Percentiles rank a stretch among this genome's conserved stretches.
These are phyloP conservation scores for Pectinophora gossypiella DNA, from an alignment of 1,140 invertebrate genomes.

Conservation along the genomic window DNA sequence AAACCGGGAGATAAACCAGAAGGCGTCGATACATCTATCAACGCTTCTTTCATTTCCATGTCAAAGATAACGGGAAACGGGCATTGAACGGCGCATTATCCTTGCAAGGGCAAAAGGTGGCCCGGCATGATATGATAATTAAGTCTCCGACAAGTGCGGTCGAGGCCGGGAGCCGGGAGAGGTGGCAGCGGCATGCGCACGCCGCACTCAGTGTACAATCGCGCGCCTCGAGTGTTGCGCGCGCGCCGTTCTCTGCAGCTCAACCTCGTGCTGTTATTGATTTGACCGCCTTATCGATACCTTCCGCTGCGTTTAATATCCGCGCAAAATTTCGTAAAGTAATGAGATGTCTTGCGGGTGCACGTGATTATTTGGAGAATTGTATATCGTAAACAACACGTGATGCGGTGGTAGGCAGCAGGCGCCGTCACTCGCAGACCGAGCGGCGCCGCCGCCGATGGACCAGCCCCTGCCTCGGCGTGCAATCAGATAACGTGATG, in stretches of 20 bases:
- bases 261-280: slow-evolving; percentile 38
- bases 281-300: slow-evolving; percentile 42
- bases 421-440: slow-evolving; percentile 44
- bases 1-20: background rate
- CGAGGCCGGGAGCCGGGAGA: slow-evolving; percentile 61
- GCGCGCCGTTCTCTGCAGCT: slow-evolving; percentile 48
- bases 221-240: slow-evolving; percentile 64
- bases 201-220: slow-evolving; percentile 58
- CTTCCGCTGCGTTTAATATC: slow-evolving; percentile 30
- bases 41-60: slow-evolving; percentile 21
- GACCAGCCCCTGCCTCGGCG: slow-evolving; percentile 38
- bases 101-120: slow-evolving; percentile 54
- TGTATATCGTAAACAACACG: slow-evolving; percentile 37
- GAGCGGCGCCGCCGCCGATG: slow-evolving; percentile 43
- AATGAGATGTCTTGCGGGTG: slow-evolving; percentile 29
- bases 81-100: slow-evolving; percentile 51
- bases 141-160: slow-evolving; percentile 42
- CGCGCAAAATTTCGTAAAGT: slow-evolving; percentile 33
- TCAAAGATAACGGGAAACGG: slow-evolving; percentile 41
- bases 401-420: slow-evolving; percentile 37
- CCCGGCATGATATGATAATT: slow-evolving; percentile 52
- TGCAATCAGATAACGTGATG: slow-evolving; percentile 67
- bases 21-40: background rate
- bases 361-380: slow-evolving; percentile 32
- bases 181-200: slow-evolving; percentile 46